phyloP scores from a whole-genome alignment of 2,888 invertebrate species.

The Aporophyla nigra region DNA sequence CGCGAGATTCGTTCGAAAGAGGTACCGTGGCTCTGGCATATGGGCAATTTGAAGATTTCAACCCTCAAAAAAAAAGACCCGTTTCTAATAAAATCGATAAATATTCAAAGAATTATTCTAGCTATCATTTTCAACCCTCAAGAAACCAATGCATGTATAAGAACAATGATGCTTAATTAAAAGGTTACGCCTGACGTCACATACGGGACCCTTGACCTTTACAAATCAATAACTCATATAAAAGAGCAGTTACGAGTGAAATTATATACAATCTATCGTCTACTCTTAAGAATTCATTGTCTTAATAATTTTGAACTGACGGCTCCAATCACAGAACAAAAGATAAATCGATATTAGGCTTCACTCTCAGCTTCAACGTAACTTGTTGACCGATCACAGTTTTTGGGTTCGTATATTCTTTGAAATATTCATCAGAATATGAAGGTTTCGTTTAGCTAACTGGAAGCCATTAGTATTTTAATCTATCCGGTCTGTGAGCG shows the following conservation, averaged over 20 bases:
- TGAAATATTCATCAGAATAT: slow-evolving; percentile 19
- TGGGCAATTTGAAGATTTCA: too few species aligned
- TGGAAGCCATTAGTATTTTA: slow-evolving; percentile 26
- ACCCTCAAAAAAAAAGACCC: neutral
- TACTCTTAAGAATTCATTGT: slow-evolving; percentile 44
- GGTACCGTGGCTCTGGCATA: too few species aligned
- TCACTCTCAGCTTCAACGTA: slow-evolving; percentile 4
- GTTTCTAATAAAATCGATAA: neutral
- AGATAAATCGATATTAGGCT: slow-evolving; percentile 16
- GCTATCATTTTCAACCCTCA: slow-evolving; percentile 8
- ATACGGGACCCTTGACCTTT: slow-evolving; percentile 68
- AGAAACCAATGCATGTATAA: neutral
- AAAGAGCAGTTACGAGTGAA: slow-evolving; percentile 52
- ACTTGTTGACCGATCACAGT: neutral
- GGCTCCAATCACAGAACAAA: slow-evolving; percentile 9
- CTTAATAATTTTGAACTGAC: slow-evolving; percentile 16
- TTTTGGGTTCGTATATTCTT: slow-evolving; percentile 21
- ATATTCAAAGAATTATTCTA: neutral
- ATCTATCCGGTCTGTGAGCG: slow-evolving; percentile 11
- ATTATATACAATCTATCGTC: slow-evolving; percentile 66
- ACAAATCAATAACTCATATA: slow-evolving; percentile 66
- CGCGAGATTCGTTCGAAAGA: too few species aligned
- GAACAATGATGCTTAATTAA: slow-evolving; percentile 46
- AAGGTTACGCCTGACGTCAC: slow-evolving; percentile 72
- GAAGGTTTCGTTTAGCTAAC: slow-evolving; percentile 9